These are phyloP conservation scores for Brachyopa scutellaris DNA, from an alignment of 2,888 invertebrate species.

Conservation along the genomic window DNA sequence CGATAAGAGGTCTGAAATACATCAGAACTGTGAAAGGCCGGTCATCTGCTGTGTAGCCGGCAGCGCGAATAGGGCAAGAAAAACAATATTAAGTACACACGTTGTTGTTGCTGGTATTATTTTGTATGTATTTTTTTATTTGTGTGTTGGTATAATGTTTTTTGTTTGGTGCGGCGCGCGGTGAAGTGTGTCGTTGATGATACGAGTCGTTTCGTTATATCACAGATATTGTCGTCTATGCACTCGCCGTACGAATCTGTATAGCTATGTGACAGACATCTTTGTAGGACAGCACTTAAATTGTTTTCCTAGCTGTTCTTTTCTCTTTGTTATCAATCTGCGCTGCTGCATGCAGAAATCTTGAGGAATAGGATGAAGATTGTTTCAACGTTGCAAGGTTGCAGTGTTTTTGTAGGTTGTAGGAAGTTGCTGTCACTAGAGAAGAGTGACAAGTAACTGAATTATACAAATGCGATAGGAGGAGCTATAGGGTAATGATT, in stretches of 20 bases:
- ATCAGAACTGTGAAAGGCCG: slow-evolving; percentile 31
- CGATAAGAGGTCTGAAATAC: slow-evolving; percentile 54
- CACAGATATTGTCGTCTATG: slow-evolving; percentile 37
- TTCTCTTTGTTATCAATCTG: slow-evolving; percentile 18
- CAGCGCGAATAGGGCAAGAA: slow-evolving; percentile 27
- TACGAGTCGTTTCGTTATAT: slow-evolving; percentile 42
- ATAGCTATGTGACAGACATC: slow-evolving; percentile 18
- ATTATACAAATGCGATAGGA: slow-evolving; percentile 61
- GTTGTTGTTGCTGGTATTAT: slow-evolving; percentile 2
- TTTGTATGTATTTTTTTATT: too few relatives aligned
- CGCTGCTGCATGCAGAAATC: slow-evolving; percentile 34
- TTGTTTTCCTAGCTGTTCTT: slow-evolving; percentile 23
- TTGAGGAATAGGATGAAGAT: slow-evolving; percentile 50
- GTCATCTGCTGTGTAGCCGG: slow-evolving; percentile 7
- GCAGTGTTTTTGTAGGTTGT: background rate
- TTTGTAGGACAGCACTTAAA: slow-evolving; percentile 52
- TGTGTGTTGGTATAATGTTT: too few relatives aligned
- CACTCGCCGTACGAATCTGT: too few relatives aligned
- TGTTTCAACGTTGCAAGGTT: slow-evolving; percentile 56
- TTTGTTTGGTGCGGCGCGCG: too few relatives aligned
- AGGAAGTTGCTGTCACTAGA: slow-evolving; percentile 48
- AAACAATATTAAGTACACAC: slow-evolving; percentile 34
- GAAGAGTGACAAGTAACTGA: slow-evolving; percentile 44
- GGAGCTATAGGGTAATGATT: slow-evolving; percentile 1
- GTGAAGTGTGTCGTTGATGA: slow-evolving; percentile 46